Percentiles rank a stretch among this genome's conserved stretches.
Evolutionary conservation across 2,113 vertebrate genomes (phyloP).

Genomic region (Bostrychus sinensis): DNA sequence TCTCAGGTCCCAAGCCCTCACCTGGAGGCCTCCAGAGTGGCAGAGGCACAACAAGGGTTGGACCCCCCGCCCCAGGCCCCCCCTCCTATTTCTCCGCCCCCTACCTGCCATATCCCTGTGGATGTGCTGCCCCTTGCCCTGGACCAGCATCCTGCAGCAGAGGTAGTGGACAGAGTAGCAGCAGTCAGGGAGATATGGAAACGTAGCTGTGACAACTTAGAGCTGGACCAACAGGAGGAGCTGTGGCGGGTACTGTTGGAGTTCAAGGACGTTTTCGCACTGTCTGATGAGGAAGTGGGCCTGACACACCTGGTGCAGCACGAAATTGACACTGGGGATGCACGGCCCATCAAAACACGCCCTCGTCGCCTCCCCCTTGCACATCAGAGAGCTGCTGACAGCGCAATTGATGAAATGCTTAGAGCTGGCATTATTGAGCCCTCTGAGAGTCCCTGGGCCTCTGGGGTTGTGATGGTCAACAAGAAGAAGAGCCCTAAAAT

Average conservation of each 20-base stretch:
- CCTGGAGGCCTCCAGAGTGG: neutral
- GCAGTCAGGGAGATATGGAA: too few species aligned
- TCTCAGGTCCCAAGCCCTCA: neutral
- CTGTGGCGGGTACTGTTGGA: too few species aligned
- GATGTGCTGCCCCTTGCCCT: too few species aligned
- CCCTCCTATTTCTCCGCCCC: neutral
- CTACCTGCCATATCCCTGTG: too few species aligned
- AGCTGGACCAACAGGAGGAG: too few species aligned
- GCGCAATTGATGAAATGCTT: constrained; percentile 1
- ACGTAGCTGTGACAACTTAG: too few species aligned
- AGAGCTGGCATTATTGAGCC: constrained; percentile 8
- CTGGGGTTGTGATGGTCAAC: constrained; percentile 9
- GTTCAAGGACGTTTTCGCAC: too few species aligned
- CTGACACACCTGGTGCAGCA: constrained; percentile 22
- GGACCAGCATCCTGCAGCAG: too few species aligned
- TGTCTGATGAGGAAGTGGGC: neutral
- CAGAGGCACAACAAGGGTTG: neutral
- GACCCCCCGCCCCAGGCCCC: neutral
- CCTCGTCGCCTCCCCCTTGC: constrained; percentile 6
- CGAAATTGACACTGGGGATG: neutral
- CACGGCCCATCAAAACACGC: neutral
- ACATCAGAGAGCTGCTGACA: neutral
- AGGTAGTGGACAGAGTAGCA: too few species aligned
- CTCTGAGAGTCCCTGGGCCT: neutral
- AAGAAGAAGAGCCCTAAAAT: too few species aligned